Evolutionary conservation across 2,888 invertebrate genomes (phyloP), one percentile per base, ranked within the genome.

Genomic region (Adelphocoris suturalis): DNA sequence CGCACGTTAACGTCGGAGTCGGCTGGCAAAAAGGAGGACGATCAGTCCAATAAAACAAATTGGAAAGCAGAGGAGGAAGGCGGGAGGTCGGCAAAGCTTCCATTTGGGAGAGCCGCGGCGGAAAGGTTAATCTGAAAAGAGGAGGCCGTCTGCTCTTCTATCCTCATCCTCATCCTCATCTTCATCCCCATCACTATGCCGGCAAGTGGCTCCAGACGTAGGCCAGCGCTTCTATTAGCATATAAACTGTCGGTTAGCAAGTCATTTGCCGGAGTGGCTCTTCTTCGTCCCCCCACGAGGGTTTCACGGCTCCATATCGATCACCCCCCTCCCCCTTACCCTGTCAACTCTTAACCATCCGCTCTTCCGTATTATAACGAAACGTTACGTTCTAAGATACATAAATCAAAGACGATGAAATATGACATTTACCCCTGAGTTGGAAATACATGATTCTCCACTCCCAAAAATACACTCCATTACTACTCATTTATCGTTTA

Each of bases 161-260:
- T 27, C 5, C 68, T 57, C 55, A n/a, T n/a, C 57, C 37, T 37
- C 37, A 37, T 37, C 37, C 37, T 37, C 37, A 37, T 37, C 37
- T 37, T 37, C 37, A 37, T 37, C 37, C 37, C 37, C 7, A 37
- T 37, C 37, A 37, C 37, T n/a, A 57, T 57, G n/a, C 57, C 57
- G 46, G 47, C 19, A 81, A 81, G 80, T 81, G 57, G 55, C 27
- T 84, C 12, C 19, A 55, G 84, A 27, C 84, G 84, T 16, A 27
- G 55, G 55, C 27, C 84, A 55, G 84, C n/a, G 14, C 61, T 55
- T 16, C 76, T 76, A 89, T 89, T 89, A 68, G 82, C 89, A 89
- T 89, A 89, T 81, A 89, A 89, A 89, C 82, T 48, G 68, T 82
- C 82, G 89, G 89, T 89, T 89, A 57, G 81, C 89, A 61, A 88